Base-by-base conservation (phyloP, 1,140 invertebrate genomes). In the Lepidurus apus region DNA sequence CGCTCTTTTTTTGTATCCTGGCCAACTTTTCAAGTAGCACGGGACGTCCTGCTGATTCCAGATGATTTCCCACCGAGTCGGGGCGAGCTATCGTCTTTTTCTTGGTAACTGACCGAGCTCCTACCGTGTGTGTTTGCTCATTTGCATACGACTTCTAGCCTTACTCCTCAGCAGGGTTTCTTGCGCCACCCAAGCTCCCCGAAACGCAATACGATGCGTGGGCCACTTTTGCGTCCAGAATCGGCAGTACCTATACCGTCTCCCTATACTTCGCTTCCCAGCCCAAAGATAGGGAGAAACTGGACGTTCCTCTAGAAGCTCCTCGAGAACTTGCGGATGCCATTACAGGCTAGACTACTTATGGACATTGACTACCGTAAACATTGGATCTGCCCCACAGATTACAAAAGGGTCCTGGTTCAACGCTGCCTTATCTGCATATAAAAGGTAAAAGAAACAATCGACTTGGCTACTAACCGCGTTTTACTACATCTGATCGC, bases 291-390 rank as follows among this genome's bases (percentile, higher is more conserved):
- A 34, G 2, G 34, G 34, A 65, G 21, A 17, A 65, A 21, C 21
- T 65, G 53, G 17, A 65, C 53, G 17, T 21, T 13, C 53, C 21
- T 13, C 17, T n/a, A 65, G 53, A n/a, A 13, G 8, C 1, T 13
- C 53, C 21, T 13, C 17, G n/a, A 65, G 53, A n/a, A 13, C 0
- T 21, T 65, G 13, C 21, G 53, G 53, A 21, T 65, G 53, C 53
- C 53, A 65, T 13, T 65, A 13, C 53, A 65, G 13, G 17, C 53
- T 21, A 65, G 53, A 65, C 21, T 65, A 65, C 13, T 17, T 65
- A 65, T 65, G 53, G 53, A 65, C 53, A 65, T 65, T 65, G 53
- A 65, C 53, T 65, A 65, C 53, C 53, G 53, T 65, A 65, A 65
- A 65, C 21, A 21, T 65, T 13, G 53, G 21, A 13, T 65, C 53